phyloP scores from a whole-genome alignment of 2,888 invertebrate species.

The Emmelina monodactyla region DNA sequence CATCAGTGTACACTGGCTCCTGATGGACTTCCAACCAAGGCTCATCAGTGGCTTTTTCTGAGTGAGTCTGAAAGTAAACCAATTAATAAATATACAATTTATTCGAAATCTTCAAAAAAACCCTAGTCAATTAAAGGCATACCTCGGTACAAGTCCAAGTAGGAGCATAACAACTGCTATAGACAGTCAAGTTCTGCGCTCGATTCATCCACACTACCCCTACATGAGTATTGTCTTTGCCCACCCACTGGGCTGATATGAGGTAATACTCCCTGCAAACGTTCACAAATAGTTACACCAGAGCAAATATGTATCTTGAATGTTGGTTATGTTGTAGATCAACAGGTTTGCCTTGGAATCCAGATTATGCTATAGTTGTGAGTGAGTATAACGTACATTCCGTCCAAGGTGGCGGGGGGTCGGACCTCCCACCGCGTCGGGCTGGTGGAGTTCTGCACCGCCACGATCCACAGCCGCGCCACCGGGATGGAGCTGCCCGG shows the following conservation, averaged over 20 bases:
- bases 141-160: constrained; percentile 89
- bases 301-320: no score
- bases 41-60: constrained; percentile 83
- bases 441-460: constrained; percentile 72
- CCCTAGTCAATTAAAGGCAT: no score
- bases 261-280: constrained; percentile 86
- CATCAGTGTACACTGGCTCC: constrained; percentile 83
- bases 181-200: constrained; percentile 88
- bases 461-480: constrained; percentile 82
- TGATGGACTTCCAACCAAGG: constrained; percentile 88
- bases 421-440: constrained; percentile 72
- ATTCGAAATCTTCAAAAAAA: no score
- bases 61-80: constrained; percentile 78
- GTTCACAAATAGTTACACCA: not conserved
- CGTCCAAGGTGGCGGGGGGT: constrained; percentile 78
- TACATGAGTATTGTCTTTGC: constrained; percentile 77
- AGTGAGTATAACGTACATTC: constrained; percentile 76
- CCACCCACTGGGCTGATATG: constrained; percentile 91
- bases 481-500: constrained; percentile 88
- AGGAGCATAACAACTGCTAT: constrained; percentile 84
- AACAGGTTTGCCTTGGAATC: no score
- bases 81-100: no score
- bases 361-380: no score
- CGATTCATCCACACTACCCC: constrained; percentile 94
- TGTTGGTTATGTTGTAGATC: no score